Evolutionary conservation across 2,888 invertebrate species (phyloP).

Genomic region (Tyria jacobaeae): DNA sequence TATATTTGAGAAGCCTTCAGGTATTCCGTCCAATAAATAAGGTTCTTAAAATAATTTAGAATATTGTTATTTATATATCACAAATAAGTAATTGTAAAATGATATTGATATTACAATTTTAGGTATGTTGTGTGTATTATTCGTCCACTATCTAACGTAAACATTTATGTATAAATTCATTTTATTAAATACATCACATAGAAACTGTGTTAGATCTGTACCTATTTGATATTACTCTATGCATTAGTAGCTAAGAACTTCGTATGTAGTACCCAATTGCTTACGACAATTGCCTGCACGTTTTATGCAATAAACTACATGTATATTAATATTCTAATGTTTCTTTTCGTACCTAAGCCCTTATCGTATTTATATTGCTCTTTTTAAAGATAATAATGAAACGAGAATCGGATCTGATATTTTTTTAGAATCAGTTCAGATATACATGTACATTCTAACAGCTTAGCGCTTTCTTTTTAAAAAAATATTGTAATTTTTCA

Average conservation of each 20-base stretch:
- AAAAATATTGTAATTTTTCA: neutral
- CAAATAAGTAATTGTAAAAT: neutral
- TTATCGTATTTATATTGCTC: neutral
- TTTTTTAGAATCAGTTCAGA: neutral
- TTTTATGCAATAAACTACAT: neutral
- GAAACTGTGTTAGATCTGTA: constrained; percentile 9
- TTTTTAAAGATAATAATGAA: neutral
- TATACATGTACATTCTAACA: neutral
- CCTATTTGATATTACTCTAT: constrained; percentile 11
- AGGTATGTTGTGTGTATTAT: neutral
- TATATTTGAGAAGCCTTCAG: constrained; percentile 70
- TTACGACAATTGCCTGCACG: constrained; percentile 6
- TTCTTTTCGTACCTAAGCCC: neutral
- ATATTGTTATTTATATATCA: constrained; percentile 9
- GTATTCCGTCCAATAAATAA: constrained; percentile 75
- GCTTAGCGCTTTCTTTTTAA: neutral
- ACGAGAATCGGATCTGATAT: neutral
- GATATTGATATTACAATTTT: no score
- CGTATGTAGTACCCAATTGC: constrained; percentile 1
- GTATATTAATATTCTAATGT: neutral
- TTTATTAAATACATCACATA: constrained; percentile 9
- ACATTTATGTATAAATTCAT: constrained; percentile 16
- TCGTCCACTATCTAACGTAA: neutral
- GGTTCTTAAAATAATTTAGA: constrained; percentile 14
- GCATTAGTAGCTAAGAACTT: constrained; percentile 5